Percentiles rank a stretch among this genome's conserved stretches.
Evolutionary conservation across 2,113 vertebrate genomes (phyloP).

Genomic region (Bothrops jararaca): DNA sequence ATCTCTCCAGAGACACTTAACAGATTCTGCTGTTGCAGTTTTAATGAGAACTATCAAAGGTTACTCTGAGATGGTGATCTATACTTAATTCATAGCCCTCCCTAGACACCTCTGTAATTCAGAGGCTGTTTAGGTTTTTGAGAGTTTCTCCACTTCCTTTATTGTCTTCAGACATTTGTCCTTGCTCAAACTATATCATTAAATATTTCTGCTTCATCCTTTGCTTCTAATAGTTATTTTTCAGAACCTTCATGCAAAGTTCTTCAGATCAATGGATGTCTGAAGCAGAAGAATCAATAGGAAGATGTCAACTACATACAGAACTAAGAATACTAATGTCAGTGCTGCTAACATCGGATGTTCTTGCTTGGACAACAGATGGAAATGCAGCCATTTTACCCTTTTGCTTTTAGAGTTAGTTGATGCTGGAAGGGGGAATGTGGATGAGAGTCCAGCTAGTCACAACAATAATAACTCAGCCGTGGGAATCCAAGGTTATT

Average conservation of each 20-base stretch:
- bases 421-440: no score
- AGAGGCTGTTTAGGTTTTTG: slow-evolving; percentile 57
- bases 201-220: slow-evolving; percentile 59
- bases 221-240: slow-evolving; percentile 48
- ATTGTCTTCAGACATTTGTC: slow-evolving; percentile 60
- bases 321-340: background rate
- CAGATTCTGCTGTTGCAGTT: slow-evolving; percentile 60
- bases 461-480: no score
- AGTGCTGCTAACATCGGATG: no score
- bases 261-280: slow-evolving; percentile 29
- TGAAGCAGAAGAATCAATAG: background rate
- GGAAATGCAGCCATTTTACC: no score
- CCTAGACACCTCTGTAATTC: slow-evolving; percentile 58
- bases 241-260: slow-evolving; percentile 33
- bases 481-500: no score
- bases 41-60: slow-evolving; percentile 75
- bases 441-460: no score
- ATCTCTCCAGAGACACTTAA: slow-evolving; percentile 66
- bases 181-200: slow-evolving; percentile 54
- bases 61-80: slow-evolving; percentile 70
- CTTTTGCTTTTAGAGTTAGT: no score
- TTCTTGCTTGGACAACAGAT: no score
- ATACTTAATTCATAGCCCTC: slow-evolving; percentile 70
- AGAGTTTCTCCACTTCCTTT: slow-evolving; percentile 29
- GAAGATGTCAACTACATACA: background rate